Base-by-base conservation (phyloP, 2,113 vertebrate genomes). In the Bubo scandiacus region DNA sequence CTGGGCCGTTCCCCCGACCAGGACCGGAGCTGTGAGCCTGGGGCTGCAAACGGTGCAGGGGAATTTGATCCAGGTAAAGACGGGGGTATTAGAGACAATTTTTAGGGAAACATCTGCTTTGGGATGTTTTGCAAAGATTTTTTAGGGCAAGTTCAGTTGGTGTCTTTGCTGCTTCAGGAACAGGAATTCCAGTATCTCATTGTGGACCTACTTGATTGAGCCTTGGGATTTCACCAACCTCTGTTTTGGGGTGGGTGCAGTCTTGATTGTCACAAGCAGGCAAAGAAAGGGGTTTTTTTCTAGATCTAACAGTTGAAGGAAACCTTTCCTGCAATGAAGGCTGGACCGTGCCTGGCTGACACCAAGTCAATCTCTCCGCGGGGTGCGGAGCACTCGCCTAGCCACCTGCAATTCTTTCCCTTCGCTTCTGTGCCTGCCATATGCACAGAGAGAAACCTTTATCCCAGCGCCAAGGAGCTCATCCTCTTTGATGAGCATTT, bases 1-100 rank as follows among this genome's bases (percentile, higher is more conserved):
- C 43, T 1, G 1, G 25, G 34, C 4, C 0, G 10, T 11, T 45
- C 61, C 57, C 30, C 0, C 3, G 38, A 12, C 7, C 18, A 9
- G 36, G 15, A 38, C 27, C 0, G 3, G 55, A 70, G n/a, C n/a
- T 16, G 21, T 1, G 17, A 55, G 18, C 19, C 15, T 7, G 27
- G 20, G 26, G n/a, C 51, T 34, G 45, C 62, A 85, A 49, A 49
- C 26, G 9, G 22, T 9, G 6, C 6, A 26, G 18, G 29, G 22
- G 26, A 45, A 34, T 19, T 59, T 34, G 52, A 42, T 3, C 32
- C 9, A 4, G 36, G 9, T 10, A 81, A 42, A 21, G 36, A 49
- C 40, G 8, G 26, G 6, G 34, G 5, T 21, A 6, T 29, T 22
- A 16, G 14, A 26, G 22, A 32, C 4, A 32, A 43, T 25, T 78